Base-by-base conservation (phyloP, 30 jellyfish, hydroid and myxozoan species). In the Morbakka virulenta region DNA sequence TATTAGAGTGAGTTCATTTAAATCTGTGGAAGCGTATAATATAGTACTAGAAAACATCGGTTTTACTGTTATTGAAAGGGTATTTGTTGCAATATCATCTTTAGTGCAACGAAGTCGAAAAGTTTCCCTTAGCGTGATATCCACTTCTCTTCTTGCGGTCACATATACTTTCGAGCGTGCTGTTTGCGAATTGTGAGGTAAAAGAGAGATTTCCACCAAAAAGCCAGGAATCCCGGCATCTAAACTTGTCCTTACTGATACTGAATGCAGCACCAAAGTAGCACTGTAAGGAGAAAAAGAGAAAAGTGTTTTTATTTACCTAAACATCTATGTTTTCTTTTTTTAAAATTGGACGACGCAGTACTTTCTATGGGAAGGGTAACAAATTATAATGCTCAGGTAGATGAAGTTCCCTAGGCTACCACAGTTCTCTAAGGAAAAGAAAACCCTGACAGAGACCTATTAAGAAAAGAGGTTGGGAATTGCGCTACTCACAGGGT, bases 21-120 rank as follows among this genome's bases (percentile, higher is more conserved):
- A 82, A 14, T 91, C 90, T 9, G 98, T 79, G 33, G 84, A 96
- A 2, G 98, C 98, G 52, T 71, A 91, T 4, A 91, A 65, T 4
- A 67, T 86, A 17, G 52, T 17, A 25, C 72, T 72, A 23, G 95
- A 88, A 31, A 86, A 68, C 49, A 91, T 74, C 12, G 98, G 98
- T 35, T 74, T 84, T 64, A 91, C 95, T 3, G 98, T 73, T 12
- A 91, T 64, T 9, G 80, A 35, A 32, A 91, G 75, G 23, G 98
- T 62, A 12, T 77, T 49, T 0, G 67, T 14, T 64, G 64, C 88
- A 34, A 85, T 24, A 32, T 84, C 98, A 65, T 69, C 48, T 12
- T 52, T 71, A 32, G 69, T 35, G 80, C 96, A 85, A 61, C 33
- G 28, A 50, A 91, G 41, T 22, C 68, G 76, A 34, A 91, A 91